Evolutionary conservation across 2,888 invertebrate species (phyloP), one percentile per base, ranked within the genome.

Genomic region (Stegophylla sp.): DNA sequence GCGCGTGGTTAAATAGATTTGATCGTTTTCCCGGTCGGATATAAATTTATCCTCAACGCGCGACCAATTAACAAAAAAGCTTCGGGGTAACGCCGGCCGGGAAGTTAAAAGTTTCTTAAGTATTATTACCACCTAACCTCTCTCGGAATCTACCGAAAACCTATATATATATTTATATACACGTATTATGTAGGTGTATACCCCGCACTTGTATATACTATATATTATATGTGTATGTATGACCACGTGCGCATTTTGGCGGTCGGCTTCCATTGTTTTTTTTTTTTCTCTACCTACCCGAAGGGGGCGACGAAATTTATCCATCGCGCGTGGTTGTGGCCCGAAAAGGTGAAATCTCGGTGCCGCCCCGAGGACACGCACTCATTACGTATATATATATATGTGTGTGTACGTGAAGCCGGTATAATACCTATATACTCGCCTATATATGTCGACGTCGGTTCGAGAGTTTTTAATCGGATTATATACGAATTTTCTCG

Each of bases 401-500:
- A 48, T 67, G 17, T 45, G 45, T 51, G n/a, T 17, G 4, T 34
- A 13, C 41, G 10, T 26, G 63, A 3, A 13, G 63, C 13, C 20
- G 23, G 56, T 23, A 28, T 63, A 63, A 15, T 26, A 63, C 4
- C 10, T 28, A 63, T 63, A 28, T 26, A 34, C 34, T 3, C 82
- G 76, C 77, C 41, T 34, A 74, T n/a, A n/a, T n/a, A n/a, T n/a
- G n/a, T n/a, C 67, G n/a, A 10, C 17, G 59, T 20, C 10, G 12
- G 13, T 15, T 12, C 28, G 61, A 34, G 20, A 75, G 66, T 79
- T 81, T 82, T 74, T 83, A 82, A 82, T 83, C 82, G 83, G 76
- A 82, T 82, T 83, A 82, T 73, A 66, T 73, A 69, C 45, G 75
- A 79, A 74, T 81, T 82, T 81, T 72, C 82, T 76, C 81, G 66